phyloP scores from a whole-genome alignment of 2,797 vertebrate genomes.

The Artibeus jamaicensis region DNA sequence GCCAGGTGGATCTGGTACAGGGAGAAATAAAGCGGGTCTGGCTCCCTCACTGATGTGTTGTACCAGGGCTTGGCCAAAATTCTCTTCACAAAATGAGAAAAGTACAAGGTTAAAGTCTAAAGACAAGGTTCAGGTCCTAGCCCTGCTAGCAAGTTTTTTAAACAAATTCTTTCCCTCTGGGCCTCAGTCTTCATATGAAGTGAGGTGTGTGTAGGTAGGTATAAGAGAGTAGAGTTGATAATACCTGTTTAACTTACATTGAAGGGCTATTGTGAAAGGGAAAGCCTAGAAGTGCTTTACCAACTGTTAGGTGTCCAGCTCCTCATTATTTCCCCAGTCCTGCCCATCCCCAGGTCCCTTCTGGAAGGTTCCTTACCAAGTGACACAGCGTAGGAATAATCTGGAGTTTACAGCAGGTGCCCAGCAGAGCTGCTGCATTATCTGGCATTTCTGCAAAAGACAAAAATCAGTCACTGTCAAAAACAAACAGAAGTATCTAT shows the following conservation, averaged over 20 bases:
- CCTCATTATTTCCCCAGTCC: background rate
- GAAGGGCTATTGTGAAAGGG: background rate
- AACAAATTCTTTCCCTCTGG: background rate
- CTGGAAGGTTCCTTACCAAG: slow-evolving; percentile 82
- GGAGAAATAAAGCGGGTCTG: background rate
- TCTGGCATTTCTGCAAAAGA: slow-evolving; percentile 86
- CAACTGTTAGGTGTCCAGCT: background rate
- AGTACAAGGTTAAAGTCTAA: background rate
- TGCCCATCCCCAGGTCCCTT: background rate
- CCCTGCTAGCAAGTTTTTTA: background rate
- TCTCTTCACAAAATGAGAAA: background rate
- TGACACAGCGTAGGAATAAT: slow-evolving; percentile 83
- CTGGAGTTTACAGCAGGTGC: slow-evolving; percentile 85
- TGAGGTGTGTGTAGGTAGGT: background rate
- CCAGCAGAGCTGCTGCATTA: slow-evolving; percentile 82
- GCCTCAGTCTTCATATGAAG: background rate
- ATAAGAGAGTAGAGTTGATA: background rate
- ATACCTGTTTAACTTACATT: background rate
- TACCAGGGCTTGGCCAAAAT: background rate
- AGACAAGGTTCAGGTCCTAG: background rate
- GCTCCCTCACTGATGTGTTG: background rate
- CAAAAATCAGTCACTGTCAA: background rate
- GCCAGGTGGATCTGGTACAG: background rate
- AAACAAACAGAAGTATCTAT: background rate
- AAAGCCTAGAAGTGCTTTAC: background rate